Evolutionary conservation across 2,888 invertebrate genomes (phyloP), one percentile per base, ranked within the genome.

Genomic region (Microctonus hyperodae): DNA sequence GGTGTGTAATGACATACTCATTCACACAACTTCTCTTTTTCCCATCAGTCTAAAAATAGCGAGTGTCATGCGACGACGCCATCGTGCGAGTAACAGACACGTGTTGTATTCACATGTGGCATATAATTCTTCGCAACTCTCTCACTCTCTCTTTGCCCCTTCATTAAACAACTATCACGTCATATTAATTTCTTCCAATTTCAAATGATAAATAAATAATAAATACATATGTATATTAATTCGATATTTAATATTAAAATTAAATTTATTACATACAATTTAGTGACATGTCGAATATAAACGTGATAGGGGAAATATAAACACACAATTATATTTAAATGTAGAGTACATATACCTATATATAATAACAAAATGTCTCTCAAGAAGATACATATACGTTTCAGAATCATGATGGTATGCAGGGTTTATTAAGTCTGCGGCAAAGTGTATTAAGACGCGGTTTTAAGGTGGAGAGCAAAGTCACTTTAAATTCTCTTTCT

Each of bases 31-130:
- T 75, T 74, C 75, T 75, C 79, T 75, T 80, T 80, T 82, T 82
- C 82, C 81, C 82, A 82, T 79, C 79, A 79, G 75, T 77, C 81
- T 82, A 82, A 81, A 81, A 80, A 81, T 82, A 82, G 81, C 76
- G 72, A 79, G 79, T 79, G 78, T 77, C 80, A 76, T 74, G 75
- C 33, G 56, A 56, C 58, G 48, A 48, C 28, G 51, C 70, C 72
- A 73, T 69, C 44, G 68, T 64, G 65, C n/a, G n/a, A 50, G 67
- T 56, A 51, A 75, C 74, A 78, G 78, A 76, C 80, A 81, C 78
- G 77, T 81, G 81, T 79, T 44, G 59, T 44, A 33, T 76, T 60
- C 35, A 60, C 65, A 65, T 65, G 55, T 65, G 65, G 53, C 16
- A 53, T 65, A 51, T 44, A 59, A 65, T 65, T 58, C 40, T 59